Evolutionary conservation across 2,113 vertebrate genomes (phyloP), one percentile per base, ranked within the genome.

Genomic region (Delphinapterus leucas): DNA sequence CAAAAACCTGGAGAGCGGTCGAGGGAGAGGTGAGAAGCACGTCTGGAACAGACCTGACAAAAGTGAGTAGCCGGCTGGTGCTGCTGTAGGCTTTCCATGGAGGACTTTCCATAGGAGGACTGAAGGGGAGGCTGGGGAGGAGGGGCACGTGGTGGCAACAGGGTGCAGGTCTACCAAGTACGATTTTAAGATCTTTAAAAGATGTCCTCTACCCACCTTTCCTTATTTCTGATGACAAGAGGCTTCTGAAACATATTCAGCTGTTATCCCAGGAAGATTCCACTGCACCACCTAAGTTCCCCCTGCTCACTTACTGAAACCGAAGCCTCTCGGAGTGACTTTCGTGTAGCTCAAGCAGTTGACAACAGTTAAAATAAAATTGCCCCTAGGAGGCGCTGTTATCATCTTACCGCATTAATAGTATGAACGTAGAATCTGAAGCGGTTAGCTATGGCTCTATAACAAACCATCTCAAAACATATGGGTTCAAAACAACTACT

Each of bases 321-420:
- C 25, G 11, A 88, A 85, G 65, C 38, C n/a, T 89, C 38, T 23
- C 53, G 65, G 33, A 67, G 26, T 71, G 33, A 63, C 11, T 38
- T 53, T 60, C 33, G 14, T 60, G 84, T 77, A 67, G 44, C 38
- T 88, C 44, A 86, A 82, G 47, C 67, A 38, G 31, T 33, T 93
- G 25, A 36, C 36, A 68, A 26, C 23, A 36, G 23, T 58, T 65
- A 63, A 76, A 93, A 81, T 77, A 23, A 9, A 68, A 73, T 31
- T 67, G 15, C 23, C 8, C 36, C 44, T 36, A 25, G 41, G 84
- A 84, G 67, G 28, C 80, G n/a, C 49, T 63, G 74, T 55, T 61
- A 81, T 26, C 18, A 26, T 14, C 70, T 70, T 58, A 84, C 9
- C 15, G 58, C 18, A 25, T 70, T 89, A 26, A 70, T 15, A 13